phyloP scores from a whole-genome alignment of 1,140 invertebrate species.

The Scaptomyza hsui region DNA sequence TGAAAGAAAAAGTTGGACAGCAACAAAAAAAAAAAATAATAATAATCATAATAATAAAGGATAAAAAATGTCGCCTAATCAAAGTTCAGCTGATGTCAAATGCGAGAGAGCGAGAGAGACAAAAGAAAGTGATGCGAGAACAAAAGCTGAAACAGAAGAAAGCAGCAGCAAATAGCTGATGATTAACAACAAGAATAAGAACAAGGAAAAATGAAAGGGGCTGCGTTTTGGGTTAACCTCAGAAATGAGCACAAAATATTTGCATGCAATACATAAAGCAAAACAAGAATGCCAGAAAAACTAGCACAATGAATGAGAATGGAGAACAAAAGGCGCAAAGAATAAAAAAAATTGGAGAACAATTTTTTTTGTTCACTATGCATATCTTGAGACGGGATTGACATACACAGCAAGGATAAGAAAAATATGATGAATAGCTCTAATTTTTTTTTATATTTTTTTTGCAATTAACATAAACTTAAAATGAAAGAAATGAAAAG shows the following conservation, averaged over 20 bases:
- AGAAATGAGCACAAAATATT: conserved; percentile 40
- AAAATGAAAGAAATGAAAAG: no score
- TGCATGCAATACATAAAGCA: conserved; percentile 14
- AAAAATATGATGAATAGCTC: not conserved
- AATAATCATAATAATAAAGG: no score
- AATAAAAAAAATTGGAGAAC: not conserved
- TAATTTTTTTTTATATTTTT: no score
- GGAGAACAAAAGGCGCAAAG: conserved; percentile 17
- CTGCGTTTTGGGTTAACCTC: conserved; percentile 12
- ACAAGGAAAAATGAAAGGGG: not conserved
- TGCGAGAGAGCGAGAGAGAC: not conserved
- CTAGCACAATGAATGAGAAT: conserved; percentile 18
- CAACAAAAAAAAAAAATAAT: not conserved
- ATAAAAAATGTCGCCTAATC: conserved; percentile 34
- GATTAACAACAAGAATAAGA: conserved; percentile 18
- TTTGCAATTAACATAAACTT: no score
- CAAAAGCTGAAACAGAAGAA: conserved; percentile 1
- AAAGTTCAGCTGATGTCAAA: conserved; percentile 48
- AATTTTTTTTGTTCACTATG: not conserved
- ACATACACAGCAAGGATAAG: not conserved
- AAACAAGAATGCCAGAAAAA: not conserved
- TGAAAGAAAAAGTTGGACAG: not conserved
- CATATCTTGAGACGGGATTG: not conserved
- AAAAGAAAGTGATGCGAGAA: conserved; percentile 19
- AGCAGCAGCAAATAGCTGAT: conserved; percentile 1